Base-by-base conservation (phyloP, 1,140 invertebrate species). In the Scaptomyza pallida region DNA sequence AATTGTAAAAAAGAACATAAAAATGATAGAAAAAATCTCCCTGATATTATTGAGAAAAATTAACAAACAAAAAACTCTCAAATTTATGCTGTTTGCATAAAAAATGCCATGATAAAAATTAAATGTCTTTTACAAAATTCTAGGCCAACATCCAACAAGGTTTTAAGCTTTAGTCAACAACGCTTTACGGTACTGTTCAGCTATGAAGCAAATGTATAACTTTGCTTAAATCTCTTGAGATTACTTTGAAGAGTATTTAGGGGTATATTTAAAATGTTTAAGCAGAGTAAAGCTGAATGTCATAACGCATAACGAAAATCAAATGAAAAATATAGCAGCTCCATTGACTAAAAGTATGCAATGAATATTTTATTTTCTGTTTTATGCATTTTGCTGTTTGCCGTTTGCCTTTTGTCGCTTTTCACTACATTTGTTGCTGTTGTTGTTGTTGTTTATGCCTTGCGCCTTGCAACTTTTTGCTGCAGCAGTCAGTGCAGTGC, bases 351-450 rank as follows among this genome's bases (percentile, higher is more conserved):
- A 82, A 75, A 78, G 79, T 71, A 65, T 78, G 64, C 74, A 71
- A 82, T 82, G 64, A 78, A 82, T 82, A 83, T 82, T 82, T 82
- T 37, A 82, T 74, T n/a, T n/a, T 65, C 23, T 65, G 59, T 71
- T 81, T 82, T 78, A 82, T 82, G 70, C 73, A 81, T 73, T 81
- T 80, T 15, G 63, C 56, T 30, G 37, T 72, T 69, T 69, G 19
- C 30, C 16, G n/a, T 78, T 67, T 15, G 15, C 67, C 61, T 47
- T 59, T 67, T 63, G 41, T 33, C 17, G 54, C 19, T 67, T 73
- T 16, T 57, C 3, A n/a, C 4, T 56, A 30, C 0, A 54, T 59
- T 59, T 60, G 26, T 15, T 12, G 51, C 19, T 47, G 62, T 41
- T 54, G 33, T 26, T 67, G 40, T 23, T 55, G 56, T 16, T 51